phyloP scores from a whole-genome alignment of 2,113 vertebrate species.

The Poicephalus meyeri region DNA sequence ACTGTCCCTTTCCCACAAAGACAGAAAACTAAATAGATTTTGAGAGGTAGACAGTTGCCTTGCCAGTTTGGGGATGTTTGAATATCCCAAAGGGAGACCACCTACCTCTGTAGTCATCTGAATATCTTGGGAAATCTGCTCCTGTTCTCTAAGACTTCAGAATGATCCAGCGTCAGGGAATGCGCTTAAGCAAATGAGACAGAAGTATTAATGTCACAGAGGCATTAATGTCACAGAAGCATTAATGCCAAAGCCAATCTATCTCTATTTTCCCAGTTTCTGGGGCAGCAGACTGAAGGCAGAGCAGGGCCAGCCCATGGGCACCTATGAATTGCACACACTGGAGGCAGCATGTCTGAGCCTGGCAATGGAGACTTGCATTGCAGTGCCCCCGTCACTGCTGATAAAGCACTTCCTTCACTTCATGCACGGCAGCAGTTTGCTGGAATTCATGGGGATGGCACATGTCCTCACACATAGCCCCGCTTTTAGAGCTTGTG shows the following conservation, averaged over 20 bases:
- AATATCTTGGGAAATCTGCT: neutral
- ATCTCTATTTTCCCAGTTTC: neutral
- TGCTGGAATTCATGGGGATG: fast-evolving
- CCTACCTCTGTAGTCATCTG: neutral
- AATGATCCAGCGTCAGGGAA: neutral
- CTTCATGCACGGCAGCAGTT: neutral
- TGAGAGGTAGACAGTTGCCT: neutral
- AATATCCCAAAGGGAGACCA: neutral
- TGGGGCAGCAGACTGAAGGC: neutral
- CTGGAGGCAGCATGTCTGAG: fast-evolving
- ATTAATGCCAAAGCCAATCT: neutral
- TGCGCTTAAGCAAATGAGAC: neutral
- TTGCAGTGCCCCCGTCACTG: neutral
- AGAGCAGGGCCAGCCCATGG: neutral
- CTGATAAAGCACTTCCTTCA: neutral
- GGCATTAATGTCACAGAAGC: neutral
- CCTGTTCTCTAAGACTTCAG: neutral
- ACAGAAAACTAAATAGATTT: neutral
- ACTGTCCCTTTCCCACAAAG: neutral
- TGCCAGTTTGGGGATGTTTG: neutral
- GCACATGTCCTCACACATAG: neutral
- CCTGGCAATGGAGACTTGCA: neutral
- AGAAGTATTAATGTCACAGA: neutral
- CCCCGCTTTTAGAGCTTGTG: neutral
- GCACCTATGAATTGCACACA: neutral